Percentiles rank a stretch among this genome's conserved stretches.
phyloP scores from a whole-genome alignment of 1,140 invertebrate species.

The Planococcus citri region DNA sequence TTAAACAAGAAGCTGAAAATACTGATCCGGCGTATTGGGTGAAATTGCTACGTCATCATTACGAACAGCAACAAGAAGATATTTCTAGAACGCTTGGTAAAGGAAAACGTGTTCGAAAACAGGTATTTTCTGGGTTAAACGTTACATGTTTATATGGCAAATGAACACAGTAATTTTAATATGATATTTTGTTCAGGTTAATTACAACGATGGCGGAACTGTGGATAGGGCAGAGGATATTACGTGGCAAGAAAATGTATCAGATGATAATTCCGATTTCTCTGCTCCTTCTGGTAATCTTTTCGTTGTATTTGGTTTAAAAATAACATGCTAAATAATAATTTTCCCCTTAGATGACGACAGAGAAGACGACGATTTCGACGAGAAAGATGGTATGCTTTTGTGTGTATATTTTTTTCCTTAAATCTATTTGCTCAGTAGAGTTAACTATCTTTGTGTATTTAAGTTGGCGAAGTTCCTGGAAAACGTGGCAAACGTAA shows the following conservation, averaged over 20 bases:
- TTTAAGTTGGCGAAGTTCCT: conserved; percentile 40
- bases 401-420: neutral
- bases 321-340: no score
- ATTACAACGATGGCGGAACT: conserved; percentile 88
- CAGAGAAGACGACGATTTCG: conserved; percentile 91
- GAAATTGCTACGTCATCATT: conserved; percentile 93
- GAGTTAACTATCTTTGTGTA: no score
- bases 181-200: conserved; percentile 43
- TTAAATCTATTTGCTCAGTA: no score
- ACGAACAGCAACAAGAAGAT: conserved; percentile 99
- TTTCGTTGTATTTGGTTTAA: no score
- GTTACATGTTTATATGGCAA: neutral
- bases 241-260: conserved; percentile 95
- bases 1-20: conserved; percentile 95
- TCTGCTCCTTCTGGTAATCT: conserved; percentile 53
- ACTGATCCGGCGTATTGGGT: conserved; percentile 99
- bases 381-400: conserved; percentile 65
- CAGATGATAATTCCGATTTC: conserved; percentile 95
- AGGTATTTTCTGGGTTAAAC: conserved; percentile 30
- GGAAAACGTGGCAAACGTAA: conserved; percentile 60
- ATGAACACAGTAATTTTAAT: neutral
- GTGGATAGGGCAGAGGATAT: conserved; percentile 78
- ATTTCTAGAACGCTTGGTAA: conserved; percentile 66
- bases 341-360: conserved; percentile 59
- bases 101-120: conserved; percentile 52